Evolutionary conservation across 2,888 invertebrate genomes (phyloP).

Genomic region (Crioceris asparagi): DNA sequence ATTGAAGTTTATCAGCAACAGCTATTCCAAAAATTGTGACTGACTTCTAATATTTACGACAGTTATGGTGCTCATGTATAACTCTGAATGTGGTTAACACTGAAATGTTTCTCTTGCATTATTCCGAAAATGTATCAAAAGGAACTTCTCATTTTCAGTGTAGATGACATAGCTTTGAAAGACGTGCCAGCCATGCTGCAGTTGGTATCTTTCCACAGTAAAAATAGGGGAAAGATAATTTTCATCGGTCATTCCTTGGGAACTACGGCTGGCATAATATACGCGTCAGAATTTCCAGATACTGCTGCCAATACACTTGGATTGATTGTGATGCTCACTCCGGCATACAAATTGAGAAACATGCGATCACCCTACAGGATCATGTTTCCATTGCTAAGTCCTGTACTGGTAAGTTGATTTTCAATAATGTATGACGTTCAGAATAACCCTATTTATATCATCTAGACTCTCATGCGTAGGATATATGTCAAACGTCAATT

Average conservation of each 20-base stretch:
- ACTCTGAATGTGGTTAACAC: too few species aligned
- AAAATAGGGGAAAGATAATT: conserved; percentile 29
- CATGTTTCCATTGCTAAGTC: conserved; percentile 47
- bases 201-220: conserved; percentile 38
- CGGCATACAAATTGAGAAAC: conserved; percentile 42
- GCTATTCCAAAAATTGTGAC: too few species aligned
- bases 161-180: conserved; percentile 48
- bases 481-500: too few species aligned
- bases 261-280: conserved; percentile 45
- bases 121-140: too few species aligned
- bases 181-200: conserved; percentile 49
- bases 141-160: conserved; percentile 37
- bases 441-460: too few species aligned
- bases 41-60: too few species aligned
- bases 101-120: too few species aligned
- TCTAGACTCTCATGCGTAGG: too few species aligned
- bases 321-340: conserved; percentile 44
- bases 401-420: conserved; percentile 25
- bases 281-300: conserved; percentile 44
- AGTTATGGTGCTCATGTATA: too few species aligned
- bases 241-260: conserved; percentile 53
- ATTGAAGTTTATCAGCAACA: too few species aligned
- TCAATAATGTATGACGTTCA: too few species aligned
- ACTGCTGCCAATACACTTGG: conserved; percentile 42
- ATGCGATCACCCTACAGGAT: conserved; percentile 52